These are phyloP conservation scores for Onychostruthus taczanowskii DNA, from an alignment of 2,113 vertebrate genomes.

Conservation along the genomic window DNA sequence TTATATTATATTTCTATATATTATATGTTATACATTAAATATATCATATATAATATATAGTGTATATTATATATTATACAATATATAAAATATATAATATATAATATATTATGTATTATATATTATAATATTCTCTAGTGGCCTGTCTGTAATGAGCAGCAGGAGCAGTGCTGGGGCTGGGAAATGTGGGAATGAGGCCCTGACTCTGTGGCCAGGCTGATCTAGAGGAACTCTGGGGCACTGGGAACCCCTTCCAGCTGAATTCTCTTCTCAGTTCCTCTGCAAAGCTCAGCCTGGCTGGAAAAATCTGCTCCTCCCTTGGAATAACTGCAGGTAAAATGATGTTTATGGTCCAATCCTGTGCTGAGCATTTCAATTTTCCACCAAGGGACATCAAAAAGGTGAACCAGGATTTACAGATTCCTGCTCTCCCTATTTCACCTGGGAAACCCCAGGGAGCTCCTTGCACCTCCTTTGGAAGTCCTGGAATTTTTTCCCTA, in stretches of 20 bases:
- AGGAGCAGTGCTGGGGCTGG: background rate
- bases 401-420: background rate
- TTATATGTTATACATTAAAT: no score
- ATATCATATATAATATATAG: no score
- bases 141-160: background rate
- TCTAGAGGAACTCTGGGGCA: background rate
- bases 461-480: background rate
- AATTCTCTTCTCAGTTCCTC: background rate
- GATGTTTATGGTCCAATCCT: background rate
- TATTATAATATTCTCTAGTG: background rate
- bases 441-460: background rate
- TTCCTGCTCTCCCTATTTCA: background rate
- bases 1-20: no score
- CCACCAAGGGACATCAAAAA: background rate
- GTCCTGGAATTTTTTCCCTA: background rate
- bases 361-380: background rate
- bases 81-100: no score
- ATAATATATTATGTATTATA: no score
- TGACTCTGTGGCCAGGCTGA: background rate
- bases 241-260: background rate
- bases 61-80: no score
- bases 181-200: background rate
- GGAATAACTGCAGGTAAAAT: background rate
- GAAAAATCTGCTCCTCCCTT: background rate
- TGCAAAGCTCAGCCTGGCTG: background rate